phyloP scores from a whole-genome alignment of 2,888 invertebrate species.

The Melinaea marsaeus region DNA sequence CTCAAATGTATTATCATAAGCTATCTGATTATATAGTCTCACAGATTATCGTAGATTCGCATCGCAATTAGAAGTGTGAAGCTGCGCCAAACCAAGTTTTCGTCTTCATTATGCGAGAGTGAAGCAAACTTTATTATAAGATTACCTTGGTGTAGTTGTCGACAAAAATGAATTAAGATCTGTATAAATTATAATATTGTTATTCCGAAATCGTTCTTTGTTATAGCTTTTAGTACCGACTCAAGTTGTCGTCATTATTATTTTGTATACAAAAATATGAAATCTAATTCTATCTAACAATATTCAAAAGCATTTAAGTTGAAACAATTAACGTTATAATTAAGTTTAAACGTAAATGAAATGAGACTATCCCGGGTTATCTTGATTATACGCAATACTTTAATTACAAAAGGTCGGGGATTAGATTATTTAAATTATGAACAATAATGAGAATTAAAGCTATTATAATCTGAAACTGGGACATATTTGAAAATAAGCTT shows the following conservation, averaged over 20 bases:
- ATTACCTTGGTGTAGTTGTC: slow-evolving; percentile 26
- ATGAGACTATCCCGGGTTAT: slow-evolving; percentile 24
- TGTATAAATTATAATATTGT: slow-evolving; percentile 10
- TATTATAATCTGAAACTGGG: slow-evolving; percentile 22
- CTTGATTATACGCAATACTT: slow-evolving; percentile 32
- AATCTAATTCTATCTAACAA: too few species aligned
- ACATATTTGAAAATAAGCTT: neutral
- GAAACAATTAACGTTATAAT: neutral
- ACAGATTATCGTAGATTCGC: slow-evolving; percentile 39
- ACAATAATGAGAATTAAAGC: slow-evolving; percentile 29
- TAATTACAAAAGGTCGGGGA: slow-evolving; percentile 31
- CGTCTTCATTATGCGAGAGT: slow-evolving; percentile 35
- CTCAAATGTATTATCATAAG: slow-evolving; percentile 11
- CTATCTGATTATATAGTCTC: slow-evolving; percentile 34
- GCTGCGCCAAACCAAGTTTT: slow-evolving; percentile 38
- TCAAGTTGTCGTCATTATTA: too few species aligned
- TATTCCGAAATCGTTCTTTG: slow-evolving; percentile 7
- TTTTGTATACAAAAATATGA: too few species aligned
- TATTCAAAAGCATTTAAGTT: too few species aligned
- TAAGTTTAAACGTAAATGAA: slow-evolving; percentile 4
- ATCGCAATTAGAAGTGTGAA: slow-evolving; percentile 40
- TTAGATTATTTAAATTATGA: slow-evolving; percentile 30
- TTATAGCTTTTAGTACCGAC: too few species aligned
- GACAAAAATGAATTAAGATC: slow-evolving; percentile 29
- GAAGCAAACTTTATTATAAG: slow-evolving; percentile 34